phyloP scores from a whole-genome alignment of 2,113 vertebrate genomes.

The Alosa alosa region DNA sequence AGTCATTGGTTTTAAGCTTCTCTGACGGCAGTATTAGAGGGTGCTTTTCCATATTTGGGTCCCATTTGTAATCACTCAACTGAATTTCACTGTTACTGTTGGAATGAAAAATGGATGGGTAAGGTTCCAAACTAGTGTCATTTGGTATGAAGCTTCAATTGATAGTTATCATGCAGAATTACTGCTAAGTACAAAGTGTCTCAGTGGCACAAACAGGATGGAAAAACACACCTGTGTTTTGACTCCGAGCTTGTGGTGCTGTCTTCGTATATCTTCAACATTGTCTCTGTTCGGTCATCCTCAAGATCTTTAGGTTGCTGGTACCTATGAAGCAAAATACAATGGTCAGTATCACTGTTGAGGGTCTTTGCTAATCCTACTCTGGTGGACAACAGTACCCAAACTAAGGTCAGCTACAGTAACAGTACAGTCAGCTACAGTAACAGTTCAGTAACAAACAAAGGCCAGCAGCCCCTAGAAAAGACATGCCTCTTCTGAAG shows the following conservation, averaged over 20 bases:
- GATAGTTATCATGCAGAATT: background rate
- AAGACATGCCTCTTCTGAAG: background rate
- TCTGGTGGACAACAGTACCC: background rate
- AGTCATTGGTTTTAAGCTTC: constrained; percentile 65
- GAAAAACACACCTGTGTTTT: constrained; percentile 63
- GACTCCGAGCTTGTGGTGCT: constrained; percentile 24
- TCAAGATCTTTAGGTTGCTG: constrained; percentile 70
- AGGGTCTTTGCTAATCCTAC: background rate
- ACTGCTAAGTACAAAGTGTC: background rate
- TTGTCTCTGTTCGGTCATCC: constrained; percentile 69
- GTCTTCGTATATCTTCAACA: constrained; percentile 67
- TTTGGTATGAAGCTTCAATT: background rate
- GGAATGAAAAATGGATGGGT: constrained; percentile 36
- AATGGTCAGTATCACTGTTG: background rate
- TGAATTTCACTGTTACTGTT: constrained; percentile 55
- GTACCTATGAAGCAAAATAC: constrained; percentile 65
- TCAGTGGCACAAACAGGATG: background rate
- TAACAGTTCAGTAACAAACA: background rate
- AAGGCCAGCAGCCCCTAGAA: background rate
- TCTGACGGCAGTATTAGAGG: constrained; percentile 22
- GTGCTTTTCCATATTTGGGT: constrained; percentile 49
- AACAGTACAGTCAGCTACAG: background rate
- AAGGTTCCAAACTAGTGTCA: background rate
- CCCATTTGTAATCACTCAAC: constrained; percentile 55
- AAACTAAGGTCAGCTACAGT: background rate